Conservation (phyloP, 2,797 vertebrate species). For the Sebastes taczanowskii region DNA sequence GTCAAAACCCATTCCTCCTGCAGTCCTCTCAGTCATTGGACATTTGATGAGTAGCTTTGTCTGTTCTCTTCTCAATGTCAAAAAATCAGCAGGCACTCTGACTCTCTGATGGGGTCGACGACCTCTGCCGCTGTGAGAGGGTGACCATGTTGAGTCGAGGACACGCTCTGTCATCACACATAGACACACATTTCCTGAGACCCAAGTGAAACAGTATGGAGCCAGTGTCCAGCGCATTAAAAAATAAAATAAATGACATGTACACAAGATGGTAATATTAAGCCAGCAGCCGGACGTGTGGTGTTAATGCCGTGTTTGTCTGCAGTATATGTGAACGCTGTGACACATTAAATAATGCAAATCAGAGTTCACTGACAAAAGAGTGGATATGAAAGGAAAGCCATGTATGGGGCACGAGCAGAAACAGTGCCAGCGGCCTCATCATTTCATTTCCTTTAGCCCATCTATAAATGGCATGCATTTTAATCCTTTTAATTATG, state of each 20-base stretch:
- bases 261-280: constrained; percentile 36
- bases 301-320: constrained; percentile 53
- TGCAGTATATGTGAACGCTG: constrained; percentile 51
- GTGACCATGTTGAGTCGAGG: constrained; percentile 69
- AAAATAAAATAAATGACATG: constrained; percentile 49
- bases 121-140: constrained; percentile 67
- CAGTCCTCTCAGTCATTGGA: constrained; percentile 54
- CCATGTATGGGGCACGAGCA: constrained; percentile 62
- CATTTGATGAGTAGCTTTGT: constrained; percentile 77
- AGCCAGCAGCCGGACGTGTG: constrained; percentile 40
- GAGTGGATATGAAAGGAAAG: constrained; percentile 60
- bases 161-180: constrained; percentile 61
- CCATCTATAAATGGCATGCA: constrained; percentile 82
- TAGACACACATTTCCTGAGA: constrained; percentile 33
- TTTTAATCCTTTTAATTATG: constrained; percentile 87
- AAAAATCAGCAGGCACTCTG: constrained; percentile 75
- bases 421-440: constrained; percentile 70
- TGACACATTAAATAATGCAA: constrained; percentile 68
- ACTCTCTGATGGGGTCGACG: constrained; percentile 76
- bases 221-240: background rate
- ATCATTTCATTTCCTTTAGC: constrained; percentile 77
- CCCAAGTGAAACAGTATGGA: constrained; percentile 25
- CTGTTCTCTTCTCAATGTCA: constrained; percentile 75
- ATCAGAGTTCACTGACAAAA: constrained; percentile 65
- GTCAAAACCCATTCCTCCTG: constrained; percentile 64